These are phyloP conservation scores for Cheilosia pagana DNA, from an alignment of 2,888 invertebrate species.

Conservation along the genomic window DNA sequence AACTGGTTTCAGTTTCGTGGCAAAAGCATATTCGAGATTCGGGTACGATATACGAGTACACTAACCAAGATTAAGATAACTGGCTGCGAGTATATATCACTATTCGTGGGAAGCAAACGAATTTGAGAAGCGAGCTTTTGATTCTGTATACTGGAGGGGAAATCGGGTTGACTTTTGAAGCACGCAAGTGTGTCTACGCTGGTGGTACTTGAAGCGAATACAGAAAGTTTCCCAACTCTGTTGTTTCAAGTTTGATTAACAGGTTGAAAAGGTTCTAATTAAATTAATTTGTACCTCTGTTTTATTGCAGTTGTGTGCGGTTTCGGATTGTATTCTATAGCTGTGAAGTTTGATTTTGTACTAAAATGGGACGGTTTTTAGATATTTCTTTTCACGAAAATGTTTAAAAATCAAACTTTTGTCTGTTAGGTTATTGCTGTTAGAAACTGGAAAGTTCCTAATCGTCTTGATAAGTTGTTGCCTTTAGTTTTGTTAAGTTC, in stretches of 20 bases:
- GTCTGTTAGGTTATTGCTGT: too few relatives aligned
- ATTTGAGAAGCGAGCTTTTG: background rate
- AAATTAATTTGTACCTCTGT: background rate
- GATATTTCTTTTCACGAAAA: too few relatives aligned
- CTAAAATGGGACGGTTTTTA: too few relatives aligned
- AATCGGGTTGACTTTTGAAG: constrained; percentile 8
- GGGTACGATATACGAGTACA: constrained; percentile 1
- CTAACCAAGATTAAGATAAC: background rate
- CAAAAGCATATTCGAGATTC: background rate
- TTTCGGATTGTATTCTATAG: too few relatives aligned
- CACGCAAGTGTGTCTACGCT: background rate
- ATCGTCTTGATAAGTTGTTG: too few relatives aligned
- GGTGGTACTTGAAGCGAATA: constrained; percentile 1
- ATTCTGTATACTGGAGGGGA: constrained; percentile 16
- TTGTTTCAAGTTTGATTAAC: constrained; percentile 7
- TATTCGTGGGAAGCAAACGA: constrained; percentile 26
- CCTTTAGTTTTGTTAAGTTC: too few relatives aligned
- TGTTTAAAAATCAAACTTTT: too few relatives aligned
- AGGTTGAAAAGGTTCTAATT: constrained; percentile 20
- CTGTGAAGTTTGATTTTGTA: too few relatives aligned
- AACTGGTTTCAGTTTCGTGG: constrained; percentile 23
- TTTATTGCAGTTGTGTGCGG: too few relatives aligned
- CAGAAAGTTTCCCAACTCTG: constrained; percentile 15
- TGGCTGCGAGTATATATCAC: background rate
- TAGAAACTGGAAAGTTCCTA: too few relatives aligned